Percentiles rank a stretch among this genome's conserved stretches.
Evolutionary conservation across 2,113 vertebrate species (phyloP).

Genomic region (Cisticola juncidis): DNA sequence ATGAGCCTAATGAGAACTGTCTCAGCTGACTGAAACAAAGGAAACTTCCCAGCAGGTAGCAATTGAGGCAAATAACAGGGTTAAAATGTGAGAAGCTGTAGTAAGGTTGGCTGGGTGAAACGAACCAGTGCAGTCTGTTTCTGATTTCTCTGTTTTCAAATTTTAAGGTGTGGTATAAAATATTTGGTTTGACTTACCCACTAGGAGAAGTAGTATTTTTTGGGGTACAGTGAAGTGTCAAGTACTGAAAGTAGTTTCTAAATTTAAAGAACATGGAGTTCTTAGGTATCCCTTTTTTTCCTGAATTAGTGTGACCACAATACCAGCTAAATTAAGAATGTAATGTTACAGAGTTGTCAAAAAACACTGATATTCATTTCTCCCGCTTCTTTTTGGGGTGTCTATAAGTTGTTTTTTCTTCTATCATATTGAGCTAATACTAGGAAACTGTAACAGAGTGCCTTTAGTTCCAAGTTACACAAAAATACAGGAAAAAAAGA

Average conservation of each 20-base stretch:
- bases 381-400: not conserved
- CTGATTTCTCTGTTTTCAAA: not conserved
- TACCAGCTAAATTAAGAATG: not conserved
- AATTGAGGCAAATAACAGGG: not conserved
- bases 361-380: accelerated
- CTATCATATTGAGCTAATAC: not conserved
- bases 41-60: not conserved
- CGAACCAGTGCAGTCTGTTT: not conserved
- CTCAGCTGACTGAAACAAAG: not conserved
- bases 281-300: not conserved
- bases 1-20: not conserved
- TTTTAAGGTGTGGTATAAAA: not conserved
- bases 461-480: not conserved
- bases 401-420: accelerated
- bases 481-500: not conserved
- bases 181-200: not conserved
- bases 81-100: not conserved
- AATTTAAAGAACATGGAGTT: not conserved
- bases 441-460: not conserved
- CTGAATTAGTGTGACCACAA: not conserved
- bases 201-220: not conserved
- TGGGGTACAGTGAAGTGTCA: not conserved
- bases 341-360: not conserved
- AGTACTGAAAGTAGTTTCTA: not conserved
- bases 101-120: not conserved